Conservation (phyloP, 2,888 invertebrate species). For the Thecocarcelia acutangulata region DNA sequence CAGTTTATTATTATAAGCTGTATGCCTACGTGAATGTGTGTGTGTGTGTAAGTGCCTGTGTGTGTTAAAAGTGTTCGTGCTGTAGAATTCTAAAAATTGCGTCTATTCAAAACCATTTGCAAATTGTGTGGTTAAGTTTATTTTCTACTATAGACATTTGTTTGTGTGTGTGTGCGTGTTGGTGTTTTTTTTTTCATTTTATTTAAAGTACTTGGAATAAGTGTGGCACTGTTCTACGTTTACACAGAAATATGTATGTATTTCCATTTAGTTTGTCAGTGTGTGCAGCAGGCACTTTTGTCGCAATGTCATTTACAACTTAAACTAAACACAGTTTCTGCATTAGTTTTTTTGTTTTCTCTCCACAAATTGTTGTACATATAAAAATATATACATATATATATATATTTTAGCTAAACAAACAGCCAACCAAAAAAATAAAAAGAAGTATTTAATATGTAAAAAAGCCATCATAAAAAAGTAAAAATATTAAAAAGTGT, state of each 20-base stretch:
- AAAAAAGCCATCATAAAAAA: neutral
- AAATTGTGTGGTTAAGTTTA: constrained; percentile 65
- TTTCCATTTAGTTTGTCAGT: constrained; percentile 17
- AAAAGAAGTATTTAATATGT: constrained; percentile 4
- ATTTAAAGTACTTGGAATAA: constrained; percentile 42
- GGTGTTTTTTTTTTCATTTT: constrained; percentile 10
- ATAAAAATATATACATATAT: constrained; percentile 16
- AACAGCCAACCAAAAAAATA: constrained; percentile 23
- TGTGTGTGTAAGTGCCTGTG: neutral
- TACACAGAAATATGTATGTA: neutral
- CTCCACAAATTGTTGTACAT: constrained; percentile 30
- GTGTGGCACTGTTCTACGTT: constrained; percentile 46
- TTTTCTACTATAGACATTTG: constrained; percentile 32
- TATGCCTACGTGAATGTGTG: too few species aligned
- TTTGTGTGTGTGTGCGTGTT: too few species aligned
- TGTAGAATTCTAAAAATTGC: constrained; percentile 64
- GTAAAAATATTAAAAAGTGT: constrained; percentile 32
- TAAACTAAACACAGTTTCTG: constrained; percentile 64
- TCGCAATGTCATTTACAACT: constrained; percentile 55
- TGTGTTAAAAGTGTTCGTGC: constrained; percentile 43
- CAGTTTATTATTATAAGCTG: constrained; percentile 63
- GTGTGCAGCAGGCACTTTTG: constrained; percentile 43
- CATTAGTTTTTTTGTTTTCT: constrained; percentile 47
- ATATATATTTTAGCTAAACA: constrained; percentile 12
- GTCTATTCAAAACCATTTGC: constrained; percentile 67